Evolutionary conservation across 1,140 invertebrate genomes (phyloP).

Genomic region (Polyergus mexicanus): DNA sequence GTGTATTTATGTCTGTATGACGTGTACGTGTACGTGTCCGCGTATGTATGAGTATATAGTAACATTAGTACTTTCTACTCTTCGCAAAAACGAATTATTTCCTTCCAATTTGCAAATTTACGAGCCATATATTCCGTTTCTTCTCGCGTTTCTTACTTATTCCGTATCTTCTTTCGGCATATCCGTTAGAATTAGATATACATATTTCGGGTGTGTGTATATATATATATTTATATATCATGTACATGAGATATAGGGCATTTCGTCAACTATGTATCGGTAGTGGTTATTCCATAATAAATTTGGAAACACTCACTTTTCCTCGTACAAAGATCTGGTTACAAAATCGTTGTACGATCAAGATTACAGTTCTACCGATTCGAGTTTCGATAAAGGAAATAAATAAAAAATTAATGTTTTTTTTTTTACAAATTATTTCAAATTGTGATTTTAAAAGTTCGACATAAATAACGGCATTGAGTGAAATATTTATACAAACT

Average conservation of each 20-base stretch:
- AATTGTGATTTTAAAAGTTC: neutral
- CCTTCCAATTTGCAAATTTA: slow-evolving; percentile 33
- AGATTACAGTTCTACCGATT: neutral
- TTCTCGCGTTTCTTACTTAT: slow-evolving; percentile 53
- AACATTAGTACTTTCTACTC: slow-evolving; percentile 72
- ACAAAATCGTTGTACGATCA: neutral
- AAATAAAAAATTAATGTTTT: neutral
- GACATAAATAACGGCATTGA: neutral
- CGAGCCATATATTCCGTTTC: slow-evolving; percentile 69
- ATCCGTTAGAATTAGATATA: slow-evolving; percentile 32
- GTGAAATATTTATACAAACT: neutral
- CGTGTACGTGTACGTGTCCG: neutral
- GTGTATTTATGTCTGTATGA: neutral
- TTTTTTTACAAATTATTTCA: neutral
- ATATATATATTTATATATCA: slow-evolving; percentile 53
- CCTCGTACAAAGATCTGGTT: neutral
- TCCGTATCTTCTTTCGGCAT: slow-evolving; percentile 16
- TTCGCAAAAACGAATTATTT: slow-evolving; percentile 72
- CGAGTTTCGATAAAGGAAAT: neutral
- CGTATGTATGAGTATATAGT: slow-evolving; percentile 37
- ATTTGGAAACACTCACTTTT: slow-evolving; percentile 1
- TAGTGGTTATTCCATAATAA: slow-evolving; percentile 45
- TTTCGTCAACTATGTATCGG: slow-evolving; percentile 27
- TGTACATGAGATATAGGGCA: slow-evolving; percentile 52
- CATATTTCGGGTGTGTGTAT: slow-evolving; percentile 61